Evolutionary conservation across 2,113 vertebrate genomes (phyloP).

Genomic region (Vicugna pacos): DNA sequence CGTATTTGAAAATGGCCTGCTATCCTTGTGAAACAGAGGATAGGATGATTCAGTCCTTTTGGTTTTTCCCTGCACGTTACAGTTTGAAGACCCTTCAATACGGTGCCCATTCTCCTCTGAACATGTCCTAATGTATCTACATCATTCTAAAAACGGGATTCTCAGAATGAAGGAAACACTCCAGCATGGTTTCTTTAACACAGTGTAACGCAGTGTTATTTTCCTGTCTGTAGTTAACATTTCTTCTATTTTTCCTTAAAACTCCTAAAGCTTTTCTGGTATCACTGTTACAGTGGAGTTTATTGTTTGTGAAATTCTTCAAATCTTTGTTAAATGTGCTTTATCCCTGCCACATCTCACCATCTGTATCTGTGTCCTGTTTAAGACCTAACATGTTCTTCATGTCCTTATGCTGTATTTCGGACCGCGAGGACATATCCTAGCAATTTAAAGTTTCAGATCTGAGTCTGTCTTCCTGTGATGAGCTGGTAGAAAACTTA

Average conservation of each 20-base stretch:
- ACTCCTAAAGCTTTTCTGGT: background rate
- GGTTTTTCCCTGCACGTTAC: background rate
- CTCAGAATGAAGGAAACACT: background rate
- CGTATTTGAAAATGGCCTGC: background rate
- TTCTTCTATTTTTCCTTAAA: background rate
- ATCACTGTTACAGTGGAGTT: background rate
- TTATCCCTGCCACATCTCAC: background rate
- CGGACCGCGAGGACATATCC: background rate
- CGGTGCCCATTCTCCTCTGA: background rate
- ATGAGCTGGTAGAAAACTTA: background rate
- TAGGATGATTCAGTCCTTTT: background rate
- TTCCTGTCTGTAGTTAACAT: background rate
- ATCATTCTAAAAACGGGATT: background rate
- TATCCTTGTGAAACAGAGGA: background rate
- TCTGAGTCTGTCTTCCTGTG: background rate
- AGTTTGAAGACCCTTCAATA: background rate
- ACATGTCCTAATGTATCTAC: background rate
- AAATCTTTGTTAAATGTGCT: background rate
- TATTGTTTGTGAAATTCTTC: background rate
- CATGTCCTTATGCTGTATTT: background rate
- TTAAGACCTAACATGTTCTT: background rate
- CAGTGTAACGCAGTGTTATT: background rate
- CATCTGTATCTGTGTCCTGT: background rate
- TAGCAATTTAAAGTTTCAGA: background rate
- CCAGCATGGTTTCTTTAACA: background rate